Evolutionary conservation across 2,113 vertebrate genomes (phyloP), one percentile per base, ranked within the genome.

Genomic region (Corythoichthys intestinalis): DNA sequence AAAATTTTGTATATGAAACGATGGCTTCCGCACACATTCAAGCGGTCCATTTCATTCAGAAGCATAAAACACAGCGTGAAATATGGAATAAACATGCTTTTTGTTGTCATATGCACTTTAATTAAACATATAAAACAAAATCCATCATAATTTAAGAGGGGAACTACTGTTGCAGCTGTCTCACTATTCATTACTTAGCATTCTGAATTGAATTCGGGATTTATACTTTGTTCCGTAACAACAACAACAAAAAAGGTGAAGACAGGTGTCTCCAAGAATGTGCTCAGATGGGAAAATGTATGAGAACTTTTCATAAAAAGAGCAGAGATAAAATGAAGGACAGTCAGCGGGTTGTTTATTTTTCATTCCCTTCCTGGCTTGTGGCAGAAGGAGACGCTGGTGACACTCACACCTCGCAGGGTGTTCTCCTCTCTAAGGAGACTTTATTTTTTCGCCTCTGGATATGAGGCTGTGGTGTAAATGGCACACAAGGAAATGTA

Each of bases 401-500:
- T 78, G 67, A 69, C 62, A 44, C 68, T 73, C 14, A 37, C 75
- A 83, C 81, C 71, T 84, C 56, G 11, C 60, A 67, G 79, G 72
- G 49, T 34, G 7, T 71, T 69, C 62, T 63, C 67, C 75, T 70
- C 65, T 81, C 70, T 7, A 6, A 74, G 70, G 75, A 83, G 70
- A 69, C 81, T 80, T 81, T 57, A 76, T 81, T 79, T 70, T 71
- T 68, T 79, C 67, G 57, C 76, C 44, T 50, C 38, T 78, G 85
- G 78, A 67, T 79, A 70, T 13, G 35, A 66, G 17, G 46, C 70
- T 78, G 46, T 2, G 64, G 77, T 66, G 73, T 73, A 87, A 92
- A 69, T 87, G 83, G 77, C 83, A 82, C 58, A 79, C 72, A 87
- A 65, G 64, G 80, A 93, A 94, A 94, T 91, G 75, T 80, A 85